A percentile compares a stretch with the other conserved stretches of the same genome.
Conservation (phyloP, 2,888 invertebrate genomes). For the Drosophila neotestacea region DNA sequence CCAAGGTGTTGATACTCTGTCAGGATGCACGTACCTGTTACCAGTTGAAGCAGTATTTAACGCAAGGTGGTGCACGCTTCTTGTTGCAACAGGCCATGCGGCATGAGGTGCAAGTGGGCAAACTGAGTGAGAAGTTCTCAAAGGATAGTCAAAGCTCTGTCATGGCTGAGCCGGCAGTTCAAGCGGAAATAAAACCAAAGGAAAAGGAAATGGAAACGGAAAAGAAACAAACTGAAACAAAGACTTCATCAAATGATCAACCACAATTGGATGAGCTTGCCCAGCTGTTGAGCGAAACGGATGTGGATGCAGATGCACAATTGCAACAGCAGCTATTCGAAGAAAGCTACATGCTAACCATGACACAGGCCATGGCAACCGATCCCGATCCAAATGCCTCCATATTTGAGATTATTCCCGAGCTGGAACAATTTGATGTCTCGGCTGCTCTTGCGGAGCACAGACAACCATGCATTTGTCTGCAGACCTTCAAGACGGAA, state of each 20-base stretch:
- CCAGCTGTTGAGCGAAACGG: conserved; percentile 69
- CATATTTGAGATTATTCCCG: conserved; percentile 88
- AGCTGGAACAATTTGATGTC: conserved; percentile 90
- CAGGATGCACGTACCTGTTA: conserved; percentile 93
- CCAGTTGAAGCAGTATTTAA: conserved; percentile 91
- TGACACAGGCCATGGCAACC: conserved; percentile 86
- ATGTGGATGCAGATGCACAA: conserved; percentile 84
- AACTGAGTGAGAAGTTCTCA: conserved; percentile 87
- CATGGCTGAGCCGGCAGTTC: conserved; percentile 39
- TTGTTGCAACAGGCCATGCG: conserved; percentile 88
- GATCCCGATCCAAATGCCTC: conserved; percentile 66
- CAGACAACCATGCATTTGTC: conserved; percentile 89
- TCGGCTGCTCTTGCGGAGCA: conserved; percentile 87
- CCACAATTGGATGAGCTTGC: conserved; percentile 73
- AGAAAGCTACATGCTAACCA: conserved; percentile 90
- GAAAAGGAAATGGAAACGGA: not conserved
- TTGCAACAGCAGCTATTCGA: conserved; percentile 86
- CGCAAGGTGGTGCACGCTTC: conserved; percentile 88
- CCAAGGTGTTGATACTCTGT: conserved; percentile 93
- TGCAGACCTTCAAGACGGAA: conserved; percentile 92
- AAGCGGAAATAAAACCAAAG: not conserved
- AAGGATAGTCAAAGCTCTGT: conserved; percentile 64
- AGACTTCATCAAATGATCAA: not conserved
- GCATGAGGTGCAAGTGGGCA: conserved; percentile 87
- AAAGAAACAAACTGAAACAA: too few species aligned